phyloP scores from a whole-genome alignment of 2,113 vertebrate species.

The Eulacestoma nigropectus region DNA sequence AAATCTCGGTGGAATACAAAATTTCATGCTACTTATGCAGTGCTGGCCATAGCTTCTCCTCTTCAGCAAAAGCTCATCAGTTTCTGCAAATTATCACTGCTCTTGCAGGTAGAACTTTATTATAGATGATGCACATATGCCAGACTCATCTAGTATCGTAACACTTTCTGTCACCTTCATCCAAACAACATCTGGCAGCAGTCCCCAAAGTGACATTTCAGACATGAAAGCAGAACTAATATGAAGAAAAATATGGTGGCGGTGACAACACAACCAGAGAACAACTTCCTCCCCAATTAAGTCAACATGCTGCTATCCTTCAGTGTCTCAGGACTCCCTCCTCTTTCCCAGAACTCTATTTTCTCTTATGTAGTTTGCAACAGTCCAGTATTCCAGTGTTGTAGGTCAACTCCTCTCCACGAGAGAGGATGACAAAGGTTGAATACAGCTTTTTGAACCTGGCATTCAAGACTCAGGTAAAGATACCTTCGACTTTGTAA shows the following conservation, averaged over 20 bases:
- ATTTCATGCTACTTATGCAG: conserved; percentile 4
- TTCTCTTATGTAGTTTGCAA: not conserved
- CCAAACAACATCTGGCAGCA: conserved; percentile 61
- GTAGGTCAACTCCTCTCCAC: not conserved
- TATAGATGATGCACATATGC: conserved; percentile 53
- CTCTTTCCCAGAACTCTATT: not conserved
- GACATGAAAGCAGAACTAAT: conserved; percentile 35
- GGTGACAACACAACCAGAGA: not conserved
- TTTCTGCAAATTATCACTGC: conserved; percentile 33
- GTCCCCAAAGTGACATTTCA: conserved; percentile 41
- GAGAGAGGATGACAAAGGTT: not conserved
- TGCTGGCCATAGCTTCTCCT: not conserved
- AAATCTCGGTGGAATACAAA: not conserved
- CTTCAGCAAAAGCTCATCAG: conserved; percentile 7
- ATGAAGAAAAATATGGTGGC: conserved; percentile 16
- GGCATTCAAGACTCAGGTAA: not conserved
- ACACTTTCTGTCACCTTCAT: conserved; percentile 49
- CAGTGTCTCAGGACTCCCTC: not conserved
- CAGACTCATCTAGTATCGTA: conserved; percentile 50
- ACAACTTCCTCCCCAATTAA: not conserved
- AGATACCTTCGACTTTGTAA: not conserved
- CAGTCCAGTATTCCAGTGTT: not conserved
- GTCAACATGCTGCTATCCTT: not conserved
- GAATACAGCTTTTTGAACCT: not conserved
- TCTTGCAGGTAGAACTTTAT: conserved; percentile 53